These are phyloP conservation scores for Phymorhynchus buccinoides DNA, from an alignment of 1,140 invertebrate genomes.

Conservation along the genomic window DNA sequence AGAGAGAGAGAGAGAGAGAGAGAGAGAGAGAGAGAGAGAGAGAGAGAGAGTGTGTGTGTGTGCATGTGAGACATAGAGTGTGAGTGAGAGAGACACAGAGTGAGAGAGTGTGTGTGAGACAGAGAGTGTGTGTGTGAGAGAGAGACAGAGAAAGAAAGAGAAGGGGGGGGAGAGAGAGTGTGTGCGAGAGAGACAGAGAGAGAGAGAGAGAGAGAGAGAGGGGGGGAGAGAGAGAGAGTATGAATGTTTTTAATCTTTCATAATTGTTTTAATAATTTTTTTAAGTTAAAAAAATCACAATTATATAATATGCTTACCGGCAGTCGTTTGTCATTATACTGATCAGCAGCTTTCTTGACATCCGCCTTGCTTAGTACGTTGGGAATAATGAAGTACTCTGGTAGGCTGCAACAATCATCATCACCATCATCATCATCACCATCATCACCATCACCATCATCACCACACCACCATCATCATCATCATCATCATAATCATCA, in stretches of 20 bases:
- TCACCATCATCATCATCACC: too few relatives aligned
- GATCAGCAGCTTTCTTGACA: constrained; percentile 81
- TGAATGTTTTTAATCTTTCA: too few relatives aligned
- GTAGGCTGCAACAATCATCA: constrained; percentile 74
- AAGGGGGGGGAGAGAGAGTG: background rate
- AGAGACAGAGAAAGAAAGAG: constrained; percentile 26
- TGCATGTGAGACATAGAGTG: background rate
- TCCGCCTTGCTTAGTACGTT: constrained; percentile 82
- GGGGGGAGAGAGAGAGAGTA: too few relatives aligned
- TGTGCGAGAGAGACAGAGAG: too few relatives aligned
- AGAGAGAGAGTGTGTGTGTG: constrained; percentile 22
- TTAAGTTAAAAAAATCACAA: background rate
- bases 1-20: constrained; percentile 12
- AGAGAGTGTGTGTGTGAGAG: constrained; percentile 1
- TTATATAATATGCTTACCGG: constrained; percentile 82
- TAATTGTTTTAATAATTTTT: too few relatives aligned
- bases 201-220: too few relatives aligned
- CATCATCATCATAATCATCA: too few relatives aligned
- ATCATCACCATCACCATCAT: too few relatives aligned
- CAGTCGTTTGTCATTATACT: constrained; percentile 85
- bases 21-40: constrained; percentile 24
- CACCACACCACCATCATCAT: too few relatives aligned
- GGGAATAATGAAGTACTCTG: constrained; percentile 88
- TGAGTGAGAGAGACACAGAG: background rate
- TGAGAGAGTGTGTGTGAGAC: background rate